Evolutionary conservation across 2,888 invertebrate species (phyloP).

Genomic region (Galerucella nymphaeae): DNA sequence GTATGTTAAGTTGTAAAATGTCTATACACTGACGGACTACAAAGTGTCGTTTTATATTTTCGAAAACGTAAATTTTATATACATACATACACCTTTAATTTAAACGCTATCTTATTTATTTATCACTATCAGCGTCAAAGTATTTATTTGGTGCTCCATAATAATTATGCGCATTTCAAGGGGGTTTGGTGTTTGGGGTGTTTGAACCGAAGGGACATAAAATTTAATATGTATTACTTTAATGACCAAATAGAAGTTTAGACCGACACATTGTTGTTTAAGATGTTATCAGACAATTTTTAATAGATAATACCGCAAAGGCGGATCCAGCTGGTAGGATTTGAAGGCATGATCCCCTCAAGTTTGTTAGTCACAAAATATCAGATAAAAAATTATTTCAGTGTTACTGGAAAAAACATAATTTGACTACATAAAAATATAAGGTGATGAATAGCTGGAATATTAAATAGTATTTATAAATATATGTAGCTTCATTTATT

Average conservation of each 20-base stretch:
- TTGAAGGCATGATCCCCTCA: not conserved
- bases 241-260: conserved; percentile 36
- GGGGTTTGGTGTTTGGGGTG: conserved; percentile 4
- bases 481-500: too few relatives aligned
- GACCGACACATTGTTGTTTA: conserved; percentile 36
- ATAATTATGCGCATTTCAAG: conserved; percentile 29
- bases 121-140: conserved; percentile 16
- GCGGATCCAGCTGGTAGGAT: not conserved
- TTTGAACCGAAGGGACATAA: conserved; percentile 16
- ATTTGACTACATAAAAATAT: too few relatives aligned
- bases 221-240: conserved; percentile 41
- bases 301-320: conserved; percentile 40
- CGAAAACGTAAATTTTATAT: conserved; percentile 10
- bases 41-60: not conserved
- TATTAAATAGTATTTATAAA: too few relatives aligned
- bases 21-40: conserved; percentile 1
- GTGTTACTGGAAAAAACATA: not conserved
- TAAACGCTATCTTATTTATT: conserved; percentile 17
- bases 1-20: not conserved
- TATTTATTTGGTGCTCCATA: conserved; percentile 14
- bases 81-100: conserved; percentile 3
- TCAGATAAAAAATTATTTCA: not conserved
- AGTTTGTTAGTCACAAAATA: not conserved
- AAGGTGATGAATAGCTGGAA: too few relatives aligned
- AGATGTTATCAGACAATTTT: conserved; percentile 47